These are phyloP conservation scores for Harpegnathos saltator DNA, from an alignment of 1,140 invertebrate species.

Conservation along the genomic window DNA sequence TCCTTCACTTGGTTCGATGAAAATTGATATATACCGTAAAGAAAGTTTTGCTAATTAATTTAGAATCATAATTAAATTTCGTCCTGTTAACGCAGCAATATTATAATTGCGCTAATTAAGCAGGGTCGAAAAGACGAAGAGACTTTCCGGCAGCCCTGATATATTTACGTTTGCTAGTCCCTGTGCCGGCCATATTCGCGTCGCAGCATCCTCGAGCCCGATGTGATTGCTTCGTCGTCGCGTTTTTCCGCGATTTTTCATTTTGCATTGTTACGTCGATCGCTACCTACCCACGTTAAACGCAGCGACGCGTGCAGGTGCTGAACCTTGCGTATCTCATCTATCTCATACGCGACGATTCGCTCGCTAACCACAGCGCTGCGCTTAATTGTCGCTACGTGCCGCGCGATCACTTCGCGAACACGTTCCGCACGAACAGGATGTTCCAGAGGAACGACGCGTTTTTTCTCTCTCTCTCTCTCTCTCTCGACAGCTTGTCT, in stretches of 20 bases:
- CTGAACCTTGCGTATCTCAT: neutral
- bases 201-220: no score
- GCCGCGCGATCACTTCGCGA: neutral
- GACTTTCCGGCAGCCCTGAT: no score
- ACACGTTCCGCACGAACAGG: neutral
- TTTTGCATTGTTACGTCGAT: neutral
- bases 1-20: no score
- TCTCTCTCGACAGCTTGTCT: no score
- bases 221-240: neutral
- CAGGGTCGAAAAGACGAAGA: no score
- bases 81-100: no score
- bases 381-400: constrained; percentile 22
- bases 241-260: neutral
- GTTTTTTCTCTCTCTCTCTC: neutral
- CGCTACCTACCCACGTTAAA: neutral
- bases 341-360: neutral
- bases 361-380: neutral
- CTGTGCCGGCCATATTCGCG: no score
- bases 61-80: no score
- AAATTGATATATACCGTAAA: no score
- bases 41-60: no score
- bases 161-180: no score
- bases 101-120: no score
- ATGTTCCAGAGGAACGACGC: neutral
- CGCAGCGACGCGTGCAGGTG: neutral